Evolutionary conservation across 2,797 vertebrate genomes (phyloP).

Genomic region (Hydrophis major): DNA sequence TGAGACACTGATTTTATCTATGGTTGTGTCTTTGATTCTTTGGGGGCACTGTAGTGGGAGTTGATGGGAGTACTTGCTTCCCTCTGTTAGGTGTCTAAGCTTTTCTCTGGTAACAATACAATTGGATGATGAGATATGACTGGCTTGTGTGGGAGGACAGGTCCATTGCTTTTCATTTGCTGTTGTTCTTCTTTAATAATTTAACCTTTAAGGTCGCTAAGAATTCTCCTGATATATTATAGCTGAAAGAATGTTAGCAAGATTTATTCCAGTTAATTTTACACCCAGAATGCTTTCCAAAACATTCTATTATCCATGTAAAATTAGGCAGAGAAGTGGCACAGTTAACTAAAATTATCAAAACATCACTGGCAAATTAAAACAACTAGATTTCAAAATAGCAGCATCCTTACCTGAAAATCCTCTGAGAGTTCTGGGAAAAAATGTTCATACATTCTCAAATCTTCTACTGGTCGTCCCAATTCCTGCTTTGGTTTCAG

Average conservation of each 20-base stretch:
- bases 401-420: constrained; percentile 82
- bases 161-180: background rate
- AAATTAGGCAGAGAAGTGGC: background rate
- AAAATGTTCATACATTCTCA: constrained; percentile 89
- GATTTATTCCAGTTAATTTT: background rate
- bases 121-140: background rate
- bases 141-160: background rate
- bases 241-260: background rate
- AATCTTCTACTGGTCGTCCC: constrained; percentile 83
- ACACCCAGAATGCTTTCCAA: background rate
- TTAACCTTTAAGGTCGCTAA: background rate
- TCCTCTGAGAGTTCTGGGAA: constrained; percentile 90
- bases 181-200: background rate
- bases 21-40: background rate
- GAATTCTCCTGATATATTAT: background rate
- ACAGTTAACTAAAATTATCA: background rate
- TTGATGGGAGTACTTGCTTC: background rate
- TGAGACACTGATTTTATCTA: background rate
- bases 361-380: background rate
- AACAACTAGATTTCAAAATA: background rate
- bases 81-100: background rate
- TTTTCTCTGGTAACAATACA: background rate
- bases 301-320: background rate
- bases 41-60: background rate
- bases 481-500: constrained; percentile 81